These are phyloP conservation scores for Drosophila bocki DNA, from an alignment of 1,140 invertebrate species.

Conservation along the genomic window DNA sequence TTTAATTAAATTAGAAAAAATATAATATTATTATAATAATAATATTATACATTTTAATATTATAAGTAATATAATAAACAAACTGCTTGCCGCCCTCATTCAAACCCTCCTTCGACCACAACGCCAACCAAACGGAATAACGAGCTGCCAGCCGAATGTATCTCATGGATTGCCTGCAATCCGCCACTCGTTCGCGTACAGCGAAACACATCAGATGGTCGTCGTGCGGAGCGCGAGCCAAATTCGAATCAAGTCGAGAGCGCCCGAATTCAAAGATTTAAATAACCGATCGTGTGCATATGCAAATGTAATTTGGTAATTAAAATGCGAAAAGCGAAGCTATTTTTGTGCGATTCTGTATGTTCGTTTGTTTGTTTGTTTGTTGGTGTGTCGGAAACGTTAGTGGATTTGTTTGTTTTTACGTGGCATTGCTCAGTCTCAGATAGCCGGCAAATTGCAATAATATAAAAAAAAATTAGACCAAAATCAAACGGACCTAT, in stretches of 20 bases:
- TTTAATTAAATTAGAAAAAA: no score
- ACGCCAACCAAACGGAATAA: not conserved
- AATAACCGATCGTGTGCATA: slow-evolving; percentile 18
- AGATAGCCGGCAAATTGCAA: slow-evolving; percentile 6
- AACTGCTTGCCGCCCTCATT: not conserved
- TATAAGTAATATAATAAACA: no score
- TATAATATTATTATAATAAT: no score
- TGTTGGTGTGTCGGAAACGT: slow-evolving; percentile 9
- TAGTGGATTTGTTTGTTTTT: slow-evolving; percentile 23
- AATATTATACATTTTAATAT: no score
- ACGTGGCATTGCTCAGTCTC: slow-evolving; percentile 14
- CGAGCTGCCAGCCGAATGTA: slow-evolving; percentile 1
- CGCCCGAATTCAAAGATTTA: slow-evolving; percentile 15
- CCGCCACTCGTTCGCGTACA: slow-evolving; percentile 23
- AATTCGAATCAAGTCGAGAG: slow-evolving; percentile 20
- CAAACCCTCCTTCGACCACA: not conserved
- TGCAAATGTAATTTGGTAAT: slow-evolving; percentile 41
- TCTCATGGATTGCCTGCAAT: slow-evolving; percentile 1
- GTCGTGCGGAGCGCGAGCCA: slow-evolving; percentile 31
- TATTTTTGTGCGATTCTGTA: slow-evolving; percentile 17
- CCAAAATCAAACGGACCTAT: not conserved
- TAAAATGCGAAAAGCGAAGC: slow-evolving; percentile 10
- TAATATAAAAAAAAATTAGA: slow-evolving; percentile 2
- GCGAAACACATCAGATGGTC: slow-evolving; percentile 14
- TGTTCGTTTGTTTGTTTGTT: slow-evolving; percentile 6